Base-by-base conservation (phyloP, 2,888 invertebrate species). In the Ganaspis brasiliensis region DNA sequence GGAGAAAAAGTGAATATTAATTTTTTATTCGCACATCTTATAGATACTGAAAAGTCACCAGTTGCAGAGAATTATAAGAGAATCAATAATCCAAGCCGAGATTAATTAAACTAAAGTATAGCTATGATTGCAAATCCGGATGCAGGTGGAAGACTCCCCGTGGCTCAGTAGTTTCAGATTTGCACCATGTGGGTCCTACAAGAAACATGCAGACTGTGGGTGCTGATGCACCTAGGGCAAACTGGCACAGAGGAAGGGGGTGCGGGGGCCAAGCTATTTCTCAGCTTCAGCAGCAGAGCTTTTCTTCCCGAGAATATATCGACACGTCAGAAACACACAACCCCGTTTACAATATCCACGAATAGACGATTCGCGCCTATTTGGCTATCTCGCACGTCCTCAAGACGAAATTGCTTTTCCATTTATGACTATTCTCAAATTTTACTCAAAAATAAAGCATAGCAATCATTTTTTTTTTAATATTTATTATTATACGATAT, bases 211-310 rank as follows among this genome's bases (percentile, higher is more conserved):
- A 52, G 52, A 21, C 31, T 37, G 16, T 57, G 57, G 37, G 63
- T 63, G 67, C 40, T 14, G 3, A 24, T 67, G 40, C 67, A 67
- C 67, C 67, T 14, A 24, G n/a, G 14, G 24, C 5, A 67, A 67
- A 67, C 40, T 67, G 45, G 67, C 67, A 67, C 67, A 67, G 40
- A 40, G 45, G 81, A 79, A 82, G 75, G 79, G 78, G 24, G 76
- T 73, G 82, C 75, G 81, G 81, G 83, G 80, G 84, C 83, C 82
- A 80, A 87, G 89, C 90, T 90, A 90, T 91, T 91, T 89, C 90
- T 91, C 90, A 91, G 91, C 89, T 91, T 91, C 91, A 91, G 79
- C 86, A 83, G 87, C 91, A 91, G 90, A 89, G 88, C 89, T 87
- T 90, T 91, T 90, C 90, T 90, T 90, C 87, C 86, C 82, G 85